Conservation (phyloP, 1,140 invertebrate species). For the Pissodes strobi region DNA sequence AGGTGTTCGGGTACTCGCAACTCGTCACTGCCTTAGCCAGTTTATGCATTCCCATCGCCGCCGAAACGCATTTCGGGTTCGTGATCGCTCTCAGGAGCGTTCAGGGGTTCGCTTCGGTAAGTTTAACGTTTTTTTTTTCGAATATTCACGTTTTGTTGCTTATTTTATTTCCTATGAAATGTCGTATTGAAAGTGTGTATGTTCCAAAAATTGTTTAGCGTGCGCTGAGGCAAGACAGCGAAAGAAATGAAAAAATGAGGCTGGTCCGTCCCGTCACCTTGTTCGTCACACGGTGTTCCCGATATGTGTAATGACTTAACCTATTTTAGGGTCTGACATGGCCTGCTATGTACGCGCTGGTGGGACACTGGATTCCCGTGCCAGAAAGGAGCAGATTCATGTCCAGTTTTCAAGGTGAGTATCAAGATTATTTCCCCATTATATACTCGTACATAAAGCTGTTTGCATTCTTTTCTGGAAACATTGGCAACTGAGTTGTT, state of each 20-base stretch:
- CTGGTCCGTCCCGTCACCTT: not conserved
- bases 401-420: slow-evolving; percentile 73
- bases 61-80: slow-evolving; percentile 64
- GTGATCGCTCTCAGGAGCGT: slow-evolving; percentile 68
- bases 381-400: slow-evolving; percentile 76
- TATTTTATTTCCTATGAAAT: not conserved
- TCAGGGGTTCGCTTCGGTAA: slow-evolving; percentile 70
- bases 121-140: slow-evolving; percentile 36
- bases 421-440: too few relatives aligned
- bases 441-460: not conserved
- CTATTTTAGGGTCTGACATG: slow-evolving; percentile 74
- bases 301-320: slow-evolving; percentile 12
- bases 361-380: slow-evolving; percentile 83
- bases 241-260: not conserved
- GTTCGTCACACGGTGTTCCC: not conserved
- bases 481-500: too few relatives aligned
- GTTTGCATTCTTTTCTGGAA: not conserved
- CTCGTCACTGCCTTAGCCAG: slow-evolving; percentile 70
- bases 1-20: slow-evolving; percentile 76
- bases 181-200: slow-evolving; percentile 8
- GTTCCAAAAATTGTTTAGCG: slow-evolving; percentile 20
- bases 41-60: slow-evolving; percentile 67
- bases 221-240: not conserved
- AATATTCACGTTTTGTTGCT: not conserved
- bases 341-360: slow-evolving; percentile 83